Evolutionary conservation across 2,888 invertebrate species (phyloP), one percentile per base, ranked within the genome.

Genomic region (Octonoba sinensis): DNA sequence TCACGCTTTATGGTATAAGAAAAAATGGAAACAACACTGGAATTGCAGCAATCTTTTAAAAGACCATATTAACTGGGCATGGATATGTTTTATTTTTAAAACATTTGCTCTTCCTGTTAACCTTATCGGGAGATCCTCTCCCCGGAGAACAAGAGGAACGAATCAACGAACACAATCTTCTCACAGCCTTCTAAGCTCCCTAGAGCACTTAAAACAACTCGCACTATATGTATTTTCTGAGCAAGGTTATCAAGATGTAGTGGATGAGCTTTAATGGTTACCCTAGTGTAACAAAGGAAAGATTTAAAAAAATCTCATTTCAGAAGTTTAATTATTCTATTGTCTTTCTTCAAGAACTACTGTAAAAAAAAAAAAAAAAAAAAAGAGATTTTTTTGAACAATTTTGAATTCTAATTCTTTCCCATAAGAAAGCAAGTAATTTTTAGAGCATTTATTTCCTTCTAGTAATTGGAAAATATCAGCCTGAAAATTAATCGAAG

Each of bases 311-410:
- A 65, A 65, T 49, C 49, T 49, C 49, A 65, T 65, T 65, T 65
- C 49, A 20, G 65, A 65, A 65, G 65, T 49, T 65, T 65, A 49
- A 49, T 49, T 65, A 49, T 49, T 24, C 65, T 47, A 65, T 65
- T 65, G 22, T 65, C 24, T 13, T 22, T 24, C 15, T 65, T 65
- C 2, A 12, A 65, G 20, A 54, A 20, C 8, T 6, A 11, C 4
- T 36, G 6, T 36, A 27, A 27, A 27, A 27, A 27, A n/a, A n/a
- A n/a, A n/a, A n/a, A n/a, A n/a, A n/a, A n/a, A n/a, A n/a, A n/a
- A n/a, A n/a, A n/a, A n/a, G n/a, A n/a, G n/a, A n/a, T n/a, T 36
- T 2, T 36, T 36, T 36, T 11, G 6, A 8, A 8, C 3, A 36
- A 36, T 36, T 36, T 36, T 36, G n/a, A 36, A 36, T 36, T 36